Conservation (phyloP, 1,140 invertebrate species). For the Drosophila carrolli region DNA sequence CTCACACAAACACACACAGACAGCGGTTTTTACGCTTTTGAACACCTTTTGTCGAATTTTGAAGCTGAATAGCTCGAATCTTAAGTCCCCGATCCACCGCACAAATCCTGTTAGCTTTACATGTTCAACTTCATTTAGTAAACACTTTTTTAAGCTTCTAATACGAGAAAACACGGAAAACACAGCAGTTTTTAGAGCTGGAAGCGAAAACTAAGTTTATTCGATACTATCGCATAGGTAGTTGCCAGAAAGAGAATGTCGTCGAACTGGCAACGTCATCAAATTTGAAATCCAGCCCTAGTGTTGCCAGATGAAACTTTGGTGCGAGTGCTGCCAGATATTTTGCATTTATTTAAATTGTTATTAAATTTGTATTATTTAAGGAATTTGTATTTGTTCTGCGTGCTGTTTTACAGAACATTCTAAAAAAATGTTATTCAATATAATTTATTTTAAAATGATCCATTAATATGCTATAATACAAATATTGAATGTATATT, state of each 20-base stretch:
- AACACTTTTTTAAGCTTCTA: conserved; percentile 11
- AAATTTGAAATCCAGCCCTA: no score
- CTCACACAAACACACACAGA: conserved; percentile 7
- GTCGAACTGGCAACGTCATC: no score
- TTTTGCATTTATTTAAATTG: no score
- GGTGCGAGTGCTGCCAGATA: no score
- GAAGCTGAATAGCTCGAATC: conserved; percentile 14
- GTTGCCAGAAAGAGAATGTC: neutral
- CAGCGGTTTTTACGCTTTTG: neutral
- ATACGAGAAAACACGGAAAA: conserved; percentile 4
- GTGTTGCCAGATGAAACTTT: no score
- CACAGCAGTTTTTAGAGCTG: neutral
- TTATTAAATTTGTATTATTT: no score
- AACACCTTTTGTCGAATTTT: conserved; percentile 10
- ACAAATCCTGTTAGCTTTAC: conserved; percentile 25
- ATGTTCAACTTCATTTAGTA: conserved; percentile 34
- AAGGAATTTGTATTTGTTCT: no score
- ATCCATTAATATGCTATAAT: no score
- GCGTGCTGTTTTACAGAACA: no score
- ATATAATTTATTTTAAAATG: no score
- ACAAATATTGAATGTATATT: no score
- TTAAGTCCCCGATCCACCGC: conserved; percentile 7
- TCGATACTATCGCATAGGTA: neutral
- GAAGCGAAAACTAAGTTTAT: neutral
- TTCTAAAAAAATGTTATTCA: no score